These are phyloP conservation scores for Strix occidentalis DNA, from an alignment of 2,797 vertebrate species.

Conservation along the genomic window DNA sequence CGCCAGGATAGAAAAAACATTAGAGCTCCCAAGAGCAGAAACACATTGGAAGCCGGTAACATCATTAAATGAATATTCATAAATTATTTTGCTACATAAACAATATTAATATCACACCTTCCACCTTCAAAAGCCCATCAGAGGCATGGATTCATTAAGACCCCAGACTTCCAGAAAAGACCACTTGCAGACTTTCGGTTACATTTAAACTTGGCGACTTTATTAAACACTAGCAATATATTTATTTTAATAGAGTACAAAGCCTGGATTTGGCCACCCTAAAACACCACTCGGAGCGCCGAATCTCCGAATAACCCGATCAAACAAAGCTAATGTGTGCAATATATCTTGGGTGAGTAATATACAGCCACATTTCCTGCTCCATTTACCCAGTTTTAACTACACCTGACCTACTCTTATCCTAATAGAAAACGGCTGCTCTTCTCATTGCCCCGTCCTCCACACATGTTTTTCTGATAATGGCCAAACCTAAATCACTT, in stretches of 20 bases:
- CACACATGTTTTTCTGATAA: slow-evolving; percentile 59
- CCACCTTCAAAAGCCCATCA: slow-evolving; percentile 24
- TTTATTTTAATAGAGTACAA: slow-evolving; percentile 61
- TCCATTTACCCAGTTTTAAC: slow-evolving; percentile 68
- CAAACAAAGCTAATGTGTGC: slow-evolving; percentile 65
- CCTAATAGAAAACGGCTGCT: slow-evolving; percentile 69
- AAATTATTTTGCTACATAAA: slow-evolving; percentile 47
- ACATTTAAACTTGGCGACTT: background rate
- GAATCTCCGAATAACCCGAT: background rate
- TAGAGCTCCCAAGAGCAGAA: background rate
- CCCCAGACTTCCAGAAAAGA: background rate
- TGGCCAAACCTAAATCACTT: slow-evolving; percentile 62
- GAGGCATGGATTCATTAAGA: slow-evolving; percentile 37
- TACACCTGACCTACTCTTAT: slow-evolving; percentile 65
- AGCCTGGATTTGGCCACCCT: slow-evolving; percentile 57
- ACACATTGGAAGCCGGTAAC: background rate
- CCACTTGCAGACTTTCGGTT: background rate
- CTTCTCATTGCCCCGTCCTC: slow-evolving; percentile 33
- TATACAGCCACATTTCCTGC: slow-evolving; percentile 65
- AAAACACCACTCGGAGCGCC: background rate
- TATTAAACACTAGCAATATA: slow-evolving; percentile 47
- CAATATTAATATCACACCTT: slow-evolving; percentile 41
- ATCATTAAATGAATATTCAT: slow-evolving; percentile 42
- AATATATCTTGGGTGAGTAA: slow-evolving; percentile 65
- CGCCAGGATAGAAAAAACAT: background rate